These are phyloP conservation scores for Caenorhabditis inopinata DNA, from an alignment of 1,140 invertebrate genomes.

Conservation along the genomic window DNA sequence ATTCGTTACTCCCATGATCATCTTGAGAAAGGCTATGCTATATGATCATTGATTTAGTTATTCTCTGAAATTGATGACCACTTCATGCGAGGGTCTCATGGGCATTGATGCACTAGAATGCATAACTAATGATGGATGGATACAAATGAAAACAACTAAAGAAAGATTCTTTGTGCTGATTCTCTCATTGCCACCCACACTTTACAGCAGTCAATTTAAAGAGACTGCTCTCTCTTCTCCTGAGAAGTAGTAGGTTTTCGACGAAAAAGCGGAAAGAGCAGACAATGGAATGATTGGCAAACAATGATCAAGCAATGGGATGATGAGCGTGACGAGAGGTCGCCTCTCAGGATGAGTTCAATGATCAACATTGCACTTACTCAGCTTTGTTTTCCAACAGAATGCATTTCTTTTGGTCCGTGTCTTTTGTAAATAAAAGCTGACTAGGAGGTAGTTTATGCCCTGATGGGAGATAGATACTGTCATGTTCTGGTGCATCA, in stretches of 20 bases:
- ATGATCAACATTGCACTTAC: slow-evolving; percentile 30
- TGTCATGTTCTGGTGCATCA: slow-evolving; percentile 30
- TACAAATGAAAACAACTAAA: not conserved
- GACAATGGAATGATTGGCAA: not conserved
- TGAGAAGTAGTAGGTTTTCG: not conserved
- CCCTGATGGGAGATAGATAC: slow-evolving; percentile 44
- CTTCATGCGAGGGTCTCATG: not conserved
- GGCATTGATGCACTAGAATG: not conserved
- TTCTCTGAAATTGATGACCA: no score
- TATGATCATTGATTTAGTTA: no score
- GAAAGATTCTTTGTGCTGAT: not conserved
- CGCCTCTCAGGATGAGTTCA: slow-evolving; percentile 4
- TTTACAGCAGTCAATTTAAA: not conserved
- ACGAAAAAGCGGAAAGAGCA: slow-evolving; percentile 2
- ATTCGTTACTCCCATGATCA: not conserved
- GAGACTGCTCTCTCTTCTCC: not conserved
- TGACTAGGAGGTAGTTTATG: slow-evolving; percentile 13
- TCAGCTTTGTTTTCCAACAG: slow-evolving; percentile 32
- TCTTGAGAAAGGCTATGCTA: no score
- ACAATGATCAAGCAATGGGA: slow-evolving; percentile 8
- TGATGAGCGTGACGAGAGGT: not conserved
- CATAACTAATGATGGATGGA: not conserved
- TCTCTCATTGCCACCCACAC: not conserved
- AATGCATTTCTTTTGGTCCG: slow-evolving; percentile 4
- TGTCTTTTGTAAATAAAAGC: slow-evolving; percentile 9